Evolutionary conservation across 2,113 vertebrate genomes (phyloP).

Genomic region (Lampris megalopsis): DNA sequence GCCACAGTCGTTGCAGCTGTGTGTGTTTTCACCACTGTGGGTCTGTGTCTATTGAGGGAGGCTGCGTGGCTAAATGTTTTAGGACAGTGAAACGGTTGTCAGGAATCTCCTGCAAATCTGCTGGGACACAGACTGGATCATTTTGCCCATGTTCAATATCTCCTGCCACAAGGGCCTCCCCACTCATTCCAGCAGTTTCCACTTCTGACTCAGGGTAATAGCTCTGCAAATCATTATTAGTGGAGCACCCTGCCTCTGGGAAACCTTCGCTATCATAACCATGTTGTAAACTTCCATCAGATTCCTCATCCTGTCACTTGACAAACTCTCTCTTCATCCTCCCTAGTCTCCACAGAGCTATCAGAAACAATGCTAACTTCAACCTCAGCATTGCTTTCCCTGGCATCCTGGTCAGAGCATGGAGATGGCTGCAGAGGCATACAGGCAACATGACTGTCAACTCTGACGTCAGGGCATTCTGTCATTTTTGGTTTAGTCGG

Average conservation of each 20-base stretch:
- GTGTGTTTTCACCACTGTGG: slow-evolving; percentile 67
- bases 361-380: slow-evolving; percentile 66
- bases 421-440: slow-evolving; percentile 19
- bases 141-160: background rate
- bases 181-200: background rate
- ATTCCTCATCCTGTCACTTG: slow-evolving; percentile 55
- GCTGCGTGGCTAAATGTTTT: slow-evolving; percentile 67
- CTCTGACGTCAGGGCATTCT: slow-evolving; percentile 53
- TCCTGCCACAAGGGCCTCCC: slow-evolving; percentile 26
- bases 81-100: slow-evolving; percentile 65
- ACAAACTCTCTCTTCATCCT: slow-evolving; percentile 43
- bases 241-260: slow-evolving; percentile 4
- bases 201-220: slow-evolving; percentile 32
- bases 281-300: slow-evolving; percentile 6
- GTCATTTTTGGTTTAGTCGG: slow-evolving; percentile 61
- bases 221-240: background rate
- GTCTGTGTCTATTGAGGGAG: slow-evolving; percentile 72
- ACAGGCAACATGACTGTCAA: slow-evolving; percentile 30
- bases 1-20: slow-evolving; percentile 74
- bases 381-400: slow-evolving; percentile 34
- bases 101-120: slow-evolving; percentile 17
- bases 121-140: background rate
- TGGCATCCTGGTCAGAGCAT: slow-evolving; percentile 24
- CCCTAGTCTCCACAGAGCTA: slow-evolving; percentile 27
- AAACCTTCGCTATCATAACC: slow-evolving; percentile 4